Conservation (phyloP, 1,140 invertebrate genomes). For the Tetragnatha versicolor region DNA sequence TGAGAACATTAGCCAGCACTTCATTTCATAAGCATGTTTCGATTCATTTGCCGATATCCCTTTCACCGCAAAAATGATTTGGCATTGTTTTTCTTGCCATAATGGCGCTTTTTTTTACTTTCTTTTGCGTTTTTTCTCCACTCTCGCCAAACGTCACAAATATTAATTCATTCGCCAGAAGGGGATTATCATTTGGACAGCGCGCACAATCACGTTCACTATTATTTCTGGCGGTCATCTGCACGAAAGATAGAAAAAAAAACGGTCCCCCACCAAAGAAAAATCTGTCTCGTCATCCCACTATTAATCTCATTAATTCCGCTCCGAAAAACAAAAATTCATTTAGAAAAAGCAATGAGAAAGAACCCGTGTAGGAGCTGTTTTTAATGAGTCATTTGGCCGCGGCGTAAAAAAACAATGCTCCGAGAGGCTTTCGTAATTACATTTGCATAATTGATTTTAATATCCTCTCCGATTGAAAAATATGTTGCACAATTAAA, state of each 20-base stretch:
- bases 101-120: conserved; percentile 7
- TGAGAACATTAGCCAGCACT: neutral
- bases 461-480: conserved; percentile 52
- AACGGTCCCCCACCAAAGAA: neutral
- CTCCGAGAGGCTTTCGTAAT: neutral
- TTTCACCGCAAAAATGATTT: neutral
- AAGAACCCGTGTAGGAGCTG: conserved; percentile 15
- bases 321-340: conserved; percentile 35
- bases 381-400: conserved; percentile 46
- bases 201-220: conserved; percentile 3
- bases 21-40: neutral
- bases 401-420: conserved; percentile 11
- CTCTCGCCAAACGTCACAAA: neutral
- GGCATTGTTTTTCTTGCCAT: neutral
- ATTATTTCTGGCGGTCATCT: neutral
- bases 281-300: neutral
- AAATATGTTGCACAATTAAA: conserved; percentile 56
- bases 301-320: conserved; percentile 54
- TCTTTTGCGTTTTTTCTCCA: conserved; percentile 8
- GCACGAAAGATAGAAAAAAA: neutral
- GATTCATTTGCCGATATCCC: conserved; percentile 6
- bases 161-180: conserved; percentile 40
- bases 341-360: conserved; percentile 42
- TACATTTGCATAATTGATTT: conserved; percentile 55
- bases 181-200: conserved; percentile 39